Percentiles rank a stretch among this genome's conserved stretches.
These are phyloP conservation scores for Ariopsis seemanni DNA, from an alignment of 2,113 vertebrate species.

Conservation along the genomic window DNA sequence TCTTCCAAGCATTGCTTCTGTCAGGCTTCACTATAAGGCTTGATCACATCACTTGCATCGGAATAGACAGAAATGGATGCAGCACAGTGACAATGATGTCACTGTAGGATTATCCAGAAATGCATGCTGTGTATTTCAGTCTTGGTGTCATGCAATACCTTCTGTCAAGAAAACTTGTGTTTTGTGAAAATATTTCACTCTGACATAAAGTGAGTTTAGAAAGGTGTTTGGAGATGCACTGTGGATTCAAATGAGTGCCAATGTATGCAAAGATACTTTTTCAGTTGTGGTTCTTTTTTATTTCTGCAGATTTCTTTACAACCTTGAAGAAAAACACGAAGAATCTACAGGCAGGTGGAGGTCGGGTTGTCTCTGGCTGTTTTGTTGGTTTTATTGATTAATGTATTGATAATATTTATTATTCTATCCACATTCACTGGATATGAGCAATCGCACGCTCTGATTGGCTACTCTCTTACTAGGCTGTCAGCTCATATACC, in stretches of 20 bases:
- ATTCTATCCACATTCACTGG: no score
- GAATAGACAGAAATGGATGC: not conserved
- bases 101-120: not conserved
- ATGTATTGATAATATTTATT: no score
- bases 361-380: not conserved
- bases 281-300: not conserved
- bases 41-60: slow-evolving; percentile 5
- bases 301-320: not conserved
- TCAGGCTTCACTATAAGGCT: not conserved
- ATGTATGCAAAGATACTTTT: not conserved
- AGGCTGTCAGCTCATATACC: no score
- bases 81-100: not conserved
- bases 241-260: not conserved
- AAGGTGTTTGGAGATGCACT: not conserved
- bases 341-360: not conserved
- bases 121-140: not conserved
- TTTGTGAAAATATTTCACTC: slow-evolving; percentile 8
- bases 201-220: slow-evolving; percentile 1
- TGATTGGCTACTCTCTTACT: no score
- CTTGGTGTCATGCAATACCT: not conserved
- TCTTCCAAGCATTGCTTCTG: not conserved
- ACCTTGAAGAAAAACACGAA: not conserved
- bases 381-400: not conserved
- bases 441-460: no score
- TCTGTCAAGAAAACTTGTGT: not conserved